A percentile compares a stretch with the other conserved stretches of the same genome.
These are phyloP conservation scores for Tadarida brasiliensis DNA, from an alignment of 2,797 vertebrate species.

Conservation along the genomic window DNA sequence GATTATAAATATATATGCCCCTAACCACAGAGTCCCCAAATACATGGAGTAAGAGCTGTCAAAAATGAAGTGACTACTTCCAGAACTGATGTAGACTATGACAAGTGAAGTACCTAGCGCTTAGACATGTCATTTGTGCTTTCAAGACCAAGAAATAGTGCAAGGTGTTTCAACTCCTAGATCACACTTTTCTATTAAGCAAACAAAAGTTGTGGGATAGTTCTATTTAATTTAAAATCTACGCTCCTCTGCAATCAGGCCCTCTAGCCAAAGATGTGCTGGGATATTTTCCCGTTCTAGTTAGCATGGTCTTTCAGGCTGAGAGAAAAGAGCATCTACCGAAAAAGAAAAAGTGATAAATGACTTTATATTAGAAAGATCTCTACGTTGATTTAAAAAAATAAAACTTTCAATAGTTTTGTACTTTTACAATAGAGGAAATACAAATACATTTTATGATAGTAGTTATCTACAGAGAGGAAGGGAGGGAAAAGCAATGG, in stretches of 20 bases:
- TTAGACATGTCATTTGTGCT: background rate
- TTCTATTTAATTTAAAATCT: slow-evolving; percentile 62
- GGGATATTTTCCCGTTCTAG: background rate
- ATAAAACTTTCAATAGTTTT: background rate
- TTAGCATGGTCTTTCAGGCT: background rate
- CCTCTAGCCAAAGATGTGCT: background rate
- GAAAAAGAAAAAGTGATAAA: slow-evolving; percentile 3
- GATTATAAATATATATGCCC: too few relatives aligned
- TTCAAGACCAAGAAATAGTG: slow-evolving; percentile 58
- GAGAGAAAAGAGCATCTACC: background rate
- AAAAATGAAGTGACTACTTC: slow-evolving; percentile 3
- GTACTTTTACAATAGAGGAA: background rate
- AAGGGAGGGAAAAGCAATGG: background rate
- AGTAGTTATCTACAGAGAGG: background rate
- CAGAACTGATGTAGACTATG: background rate
- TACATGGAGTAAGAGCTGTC: too few relatives aligned
- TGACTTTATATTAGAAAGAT: background rate
- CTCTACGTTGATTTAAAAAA: background rate
- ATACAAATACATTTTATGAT: background rate
- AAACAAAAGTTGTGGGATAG: slow-evolving; percentile 6
- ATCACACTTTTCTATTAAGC: slow-evolving; percentile 39
- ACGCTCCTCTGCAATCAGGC: background rate
- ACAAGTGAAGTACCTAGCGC: slow-evolving; percentile 9
- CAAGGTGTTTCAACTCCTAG: slow-evolving; percentile 39
- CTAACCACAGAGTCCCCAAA: too few relatives aligned